Conservation (phyloP, 2,888 invertebrate genomes). For the Sussaba pulchella region DNA sequence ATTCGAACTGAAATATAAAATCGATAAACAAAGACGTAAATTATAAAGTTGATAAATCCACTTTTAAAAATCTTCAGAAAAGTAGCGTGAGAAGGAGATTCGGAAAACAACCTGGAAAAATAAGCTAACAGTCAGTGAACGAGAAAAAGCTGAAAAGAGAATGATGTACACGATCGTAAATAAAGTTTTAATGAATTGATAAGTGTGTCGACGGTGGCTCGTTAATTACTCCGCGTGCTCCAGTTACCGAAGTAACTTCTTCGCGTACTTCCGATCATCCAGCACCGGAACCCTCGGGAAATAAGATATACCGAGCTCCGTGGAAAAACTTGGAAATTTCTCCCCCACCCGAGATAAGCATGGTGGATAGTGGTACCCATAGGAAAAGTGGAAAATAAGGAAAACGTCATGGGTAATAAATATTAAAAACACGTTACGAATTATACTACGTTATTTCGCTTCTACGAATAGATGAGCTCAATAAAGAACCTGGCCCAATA, state of each 20-base stretch:
- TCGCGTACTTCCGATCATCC: slow-evolving; percentile 24
- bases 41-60: no score
- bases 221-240: slow-evolving; percentile 63
- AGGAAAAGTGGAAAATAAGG: background rate
- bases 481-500: slow-evolving; percentile 21
- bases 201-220: slow-evolving; percentile 48
- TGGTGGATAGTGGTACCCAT: slow-evolving; percentile 8
- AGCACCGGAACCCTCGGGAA: slow-evolving; percentile 46
- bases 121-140: background rate
- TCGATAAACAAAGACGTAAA: slow-evolving; percentile 7
- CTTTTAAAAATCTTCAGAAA: background rate
- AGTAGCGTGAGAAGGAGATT: background rate
- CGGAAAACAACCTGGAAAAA: background rate
- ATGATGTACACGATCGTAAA: slow-evolving; percentile 39
- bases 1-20: slow-evolving; percentile 43
- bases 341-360: slow-evolving; percentile 16
- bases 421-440: slow-evolving; percentile 13
- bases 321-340: slow-evolving; percentile 52
- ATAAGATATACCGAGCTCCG: slow-evolving; percentile 61
- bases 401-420: background rate
- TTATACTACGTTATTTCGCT: slow-evolving; percentile 22
- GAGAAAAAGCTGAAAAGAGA: slow-evolving; percentile 17
- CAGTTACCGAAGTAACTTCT: slow-evolving; percentile 61
- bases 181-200: slow-evolving; percentile 67
- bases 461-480: background rate